Base-by-base conservation (phyloP, 2,797 vertebrate genomes). In the Gymnodraco acuticeps region DNA sequence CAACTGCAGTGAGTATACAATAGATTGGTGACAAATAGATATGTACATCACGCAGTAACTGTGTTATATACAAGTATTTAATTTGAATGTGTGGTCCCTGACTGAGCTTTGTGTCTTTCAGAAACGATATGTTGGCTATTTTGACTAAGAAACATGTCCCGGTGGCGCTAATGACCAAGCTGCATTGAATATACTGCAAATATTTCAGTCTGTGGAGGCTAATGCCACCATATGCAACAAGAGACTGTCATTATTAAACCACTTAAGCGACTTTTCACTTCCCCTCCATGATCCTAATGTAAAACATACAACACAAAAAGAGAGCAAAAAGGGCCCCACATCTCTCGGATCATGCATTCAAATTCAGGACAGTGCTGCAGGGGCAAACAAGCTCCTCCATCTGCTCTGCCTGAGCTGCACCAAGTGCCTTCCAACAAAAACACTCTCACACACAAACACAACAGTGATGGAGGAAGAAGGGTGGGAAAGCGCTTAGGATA, bases 291-390 rank as follows among this genome's bases (percentile, higher is more conserved):
- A 53, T 71, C 55, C 8, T 0, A 33, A 62, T 27, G 16, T 61
- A 15, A 53, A 52, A 0, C 0, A 42, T 47, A 1, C 69, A 7
- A 33, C 5, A 19, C 12, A 77, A 9, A 68, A 13, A 42, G 14
- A 52, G 41, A 77, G 61, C 48, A 70, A 33, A 69, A 46, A 58
- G 41, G 71, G 62, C n/a, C 76, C 59, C 13, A 76, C 46, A 70
- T 81, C 78, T 81, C 72, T 64, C 23, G 46, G 62, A 85, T 77
- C 58, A 71, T 63, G 61, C n/a, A n/a, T 85, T 68, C 77, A 74
- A 67, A 88, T 82, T 84, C 73, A 88, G 88, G 82, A 81, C 86
- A 88, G 65, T 73, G 87, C 90, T 88, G 67, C 84, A 87, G 89
- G 83, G 86, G 78, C 75, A 76, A 82, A 81, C 80, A 82, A 63